phyloP scores from a whole-genome alignment of 2,888 invertebrate genomes.

The Choristoneura rosaceana region DNA sequence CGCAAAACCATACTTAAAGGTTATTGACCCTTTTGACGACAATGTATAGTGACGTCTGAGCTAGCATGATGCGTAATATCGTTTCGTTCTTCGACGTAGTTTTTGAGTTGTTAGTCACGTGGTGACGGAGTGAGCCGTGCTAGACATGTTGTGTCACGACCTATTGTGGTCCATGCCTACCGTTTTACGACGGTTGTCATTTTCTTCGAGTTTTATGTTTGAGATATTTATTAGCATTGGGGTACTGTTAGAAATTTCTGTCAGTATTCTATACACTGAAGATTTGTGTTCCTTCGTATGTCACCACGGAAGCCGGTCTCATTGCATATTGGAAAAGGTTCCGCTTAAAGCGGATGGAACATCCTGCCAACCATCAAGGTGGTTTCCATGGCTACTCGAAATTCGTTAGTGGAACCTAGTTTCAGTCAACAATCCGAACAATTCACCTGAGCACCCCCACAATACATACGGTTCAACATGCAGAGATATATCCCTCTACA shows the following conservation, averaged over 20 bases:
- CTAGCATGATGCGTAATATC: slow-evolving; percentile 14
- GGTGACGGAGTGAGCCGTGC: neutral
- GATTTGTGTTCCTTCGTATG: too few relatives aligned
- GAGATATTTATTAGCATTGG: slow-evolving; percentile 8
- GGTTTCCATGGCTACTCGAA: too few relatives aligned
- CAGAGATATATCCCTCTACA: too few relatives aligned
- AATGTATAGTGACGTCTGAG: slow-evolving; percentile 5
- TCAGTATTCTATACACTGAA: neutral
- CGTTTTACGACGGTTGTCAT: slow-evolving; percentile 7
- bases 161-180: slow-evolving; percentile 7
- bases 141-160: neutral
- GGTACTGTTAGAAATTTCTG: neutral
- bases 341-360: too few relatives aligned
- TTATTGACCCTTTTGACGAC: slow-evolving; percentile 13
- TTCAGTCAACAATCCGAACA: too few relatives aligned
- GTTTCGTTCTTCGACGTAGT: neutral
- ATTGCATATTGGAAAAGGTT: too few relatives aligned
- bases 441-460: too few relatives aligned
- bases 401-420: too few relatives aligned
- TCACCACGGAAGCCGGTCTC: too few relatives aligned
- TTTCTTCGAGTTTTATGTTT: slow-evolving; percentile 6
- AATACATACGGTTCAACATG: too few relatives aligned
- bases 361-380: too few relatives aligned
- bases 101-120: neutral
- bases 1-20: neutral